Evolutionary conservation across 2,888 invertebrate species (phyloP).

Genomic region (Drosophila monieri): DNA sequence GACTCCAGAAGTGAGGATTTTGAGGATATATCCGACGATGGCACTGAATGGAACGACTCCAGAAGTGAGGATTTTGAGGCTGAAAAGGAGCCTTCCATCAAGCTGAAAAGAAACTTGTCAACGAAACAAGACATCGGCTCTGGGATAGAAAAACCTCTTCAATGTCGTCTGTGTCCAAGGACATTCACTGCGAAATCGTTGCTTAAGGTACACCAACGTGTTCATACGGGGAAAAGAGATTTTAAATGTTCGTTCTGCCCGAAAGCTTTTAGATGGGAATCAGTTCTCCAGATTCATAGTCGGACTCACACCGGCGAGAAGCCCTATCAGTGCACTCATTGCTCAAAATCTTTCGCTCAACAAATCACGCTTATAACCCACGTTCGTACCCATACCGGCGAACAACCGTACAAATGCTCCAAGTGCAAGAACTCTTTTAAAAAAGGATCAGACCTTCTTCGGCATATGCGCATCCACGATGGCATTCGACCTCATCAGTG

Average conservation of each 20-base stretch:
- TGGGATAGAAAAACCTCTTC: not conserved
- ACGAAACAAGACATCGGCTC: not conserved
- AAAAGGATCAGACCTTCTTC: constrained; percentile 9
- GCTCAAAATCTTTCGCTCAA: constrained; percentile 4
- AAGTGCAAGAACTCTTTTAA: constrained; percentile 1
- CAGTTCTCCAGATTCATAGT: constrained; percentile 2
- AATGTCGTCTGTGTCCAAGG: not conserved
- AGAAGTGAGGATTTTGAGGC: not conserved
- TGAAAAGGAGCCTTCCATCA: not conserved
- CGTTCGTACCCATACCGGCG: constrained; percentile 10
- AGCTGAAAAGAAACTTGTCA: not conserved
- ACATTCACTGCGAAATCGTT: not conserved
- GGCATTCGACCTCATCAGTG: constrained; percentile 12
- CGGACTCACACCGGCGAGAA: constrained; percentile 18
- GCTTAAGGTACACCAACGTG: not conserved
- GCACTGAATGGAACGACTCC: not conserved
- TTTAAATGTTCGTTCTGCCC: constrained; percentile 4
- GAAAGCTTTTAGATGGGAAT: not conserved
- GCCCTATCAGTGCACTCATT: constrained; percentile 6
- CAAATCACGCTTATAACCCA: constrained; percentile 1
- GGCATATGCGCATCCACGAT: constrained; percentile 10
- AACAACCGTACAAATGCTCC: constrained; percentile 14
- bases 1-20: not conserved
- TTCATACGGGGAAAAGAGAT: not conserved
- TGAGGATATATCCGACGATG: not conserved